Conservation (phyloP, 2,113 vertebrate species). For the Phaethon lepturus region DNA sequence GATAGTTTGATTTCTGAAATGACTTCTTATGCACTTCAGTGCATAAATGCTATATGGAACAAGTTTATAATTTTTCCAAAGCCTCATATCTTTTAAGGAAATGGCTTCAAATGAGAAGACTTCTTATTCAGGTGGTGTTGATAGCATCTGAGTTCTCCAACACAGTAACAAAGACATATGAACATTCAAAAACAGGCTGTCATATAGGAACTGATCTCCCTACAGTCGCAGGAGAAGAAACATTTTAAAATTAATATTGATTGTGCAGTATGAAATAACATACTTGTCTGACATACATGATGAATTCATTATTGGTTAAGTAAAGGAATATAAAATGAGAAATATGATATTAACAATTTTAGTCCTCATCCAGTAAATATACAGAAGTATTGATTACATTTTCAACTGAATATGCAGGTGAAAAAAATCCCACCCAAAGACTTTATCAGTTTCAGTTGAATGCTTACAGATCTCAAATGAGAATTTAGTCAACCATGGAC, state of each 20-base stretch:
- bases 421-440: neutral
- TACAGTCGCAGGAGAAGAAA: neutral
- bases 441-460: neutral
- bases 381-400: neutral
- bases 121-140: neutral
- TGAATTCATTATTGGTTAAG: neutral
- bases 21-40: neutral
- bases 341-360: neutral
- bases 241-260: slow-evolving; percentile 8
- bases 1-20: neutral
- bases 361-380: neutral
- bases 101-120: neutral
- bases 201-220: neutral
- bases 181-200: neutral
- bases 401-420: neutral
- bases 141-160: neutral
- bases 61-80: neutral
- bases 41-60: neutral
- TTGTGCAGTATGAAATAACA: neutral
- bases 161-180: neutral
- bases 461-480: neutral
- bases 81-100: neutral
- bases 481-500: neutral
- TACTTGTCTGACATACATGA: neutral
- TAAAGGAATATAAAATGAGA: neutral